Conservation (phyloP, 2,113 vertebrate genomes). For the Rissa tridactyla region DNA sequence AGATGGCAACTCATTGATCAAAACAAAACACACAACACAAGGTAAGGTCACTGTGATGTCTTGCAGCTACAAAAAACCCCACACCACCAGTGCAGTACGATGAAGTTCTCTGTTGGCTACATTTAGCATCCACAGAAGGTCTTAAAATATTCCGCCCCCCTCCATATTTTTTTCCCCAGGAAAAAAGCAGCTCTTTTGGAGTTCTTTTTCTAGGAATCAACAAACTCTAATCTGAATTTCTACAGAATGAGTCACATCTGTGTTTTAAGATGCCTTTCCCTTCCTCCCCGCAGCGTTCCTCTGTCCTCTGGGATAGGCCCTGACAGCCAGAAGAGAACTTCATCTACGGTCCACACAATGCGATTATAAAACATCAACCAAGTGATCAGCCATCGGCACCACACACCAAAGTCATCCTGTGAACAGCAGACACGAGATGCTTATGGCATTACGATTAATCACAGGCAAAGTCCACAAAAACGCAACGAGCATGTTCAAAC, state of each 20-base stretch:
- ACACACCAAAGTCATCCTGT: background rate
- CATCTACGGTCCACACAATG: background rate
- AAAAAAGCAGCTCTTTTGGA: background rate
- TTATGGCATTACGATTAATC: background rate
- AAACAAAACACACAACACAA: constrained; percentile 14
- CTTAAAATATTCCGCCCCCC: background rate
- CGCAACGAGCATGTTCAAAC: background rate
- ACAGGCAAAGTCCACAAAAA: background rate
- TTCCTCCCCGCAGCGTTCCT: background rate
- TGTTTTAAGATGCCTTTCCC: constrained; percentile 34
- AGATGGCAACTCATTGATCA: background rate
- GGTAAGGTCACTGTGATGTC: constrained; percentile 17
- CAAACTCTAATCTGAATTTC: constrained; percentile 27
- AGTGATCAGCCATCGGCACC: constrained; percentile 21
- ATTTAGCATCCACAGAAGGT: background rate
- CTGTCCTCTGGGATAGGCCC: background rate
- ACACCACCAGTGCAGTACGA: background rate
- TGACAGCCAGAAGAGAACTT: constrained; percentile 57
- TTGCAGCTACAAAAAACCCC: constrained; percentile 11
- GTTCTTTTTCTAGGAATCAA: background rate
- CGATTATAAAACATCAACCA: constrained; percentile 14
- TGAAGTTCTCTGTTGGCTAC: constrained; percentile 38
- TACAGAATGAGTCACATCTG: constrained; percentile 35
- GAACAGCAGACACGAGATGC: background rate
- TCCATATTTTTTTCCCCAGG: background rate